A percentile compares a stretch with the other conserved stretches of the same genome.
These are phyloP conservation scores for Ciconia stormi DNA, from an alignment of 2,113 vertebrate species.

Conservation along the genomic window DNA sequence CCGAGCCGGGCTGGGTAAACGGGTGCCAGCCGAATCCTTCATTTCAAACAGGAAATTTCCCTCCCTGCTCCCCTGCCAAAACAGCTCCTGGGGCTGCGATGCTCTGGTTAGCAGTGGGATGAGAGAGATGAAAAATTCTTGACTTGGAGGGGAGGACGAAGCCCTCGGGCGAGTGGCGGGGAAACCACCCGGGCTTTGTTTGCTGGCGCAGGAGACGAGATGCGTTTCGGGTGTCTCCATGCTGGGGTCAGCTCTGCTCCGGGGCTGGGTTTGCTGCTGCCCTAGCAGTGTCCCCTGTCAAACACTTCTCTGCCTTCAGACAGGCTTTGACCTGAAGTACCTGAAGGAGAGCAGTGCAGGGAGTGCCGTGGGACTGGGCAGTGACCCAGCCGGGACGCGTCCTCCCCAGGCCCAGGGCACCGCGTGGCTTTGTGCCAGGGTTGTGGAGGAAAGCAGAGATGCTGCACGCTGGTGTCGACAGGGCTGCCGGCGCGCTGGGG, in stretches of 20 bases:
- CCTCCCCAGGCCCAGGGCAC: neutral
- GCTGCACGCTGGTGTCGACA: neutral
- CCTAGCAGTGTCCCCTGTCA: neutral
- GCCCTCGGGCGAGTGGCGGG: no score
- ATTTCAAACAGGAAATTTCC: neutral
- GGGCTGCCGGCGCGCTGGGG: rapidly evolving
- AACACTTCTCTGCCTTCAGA: neutral
- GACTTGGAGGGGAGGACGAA: neutral
- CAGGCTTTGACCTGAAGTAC: neutral
- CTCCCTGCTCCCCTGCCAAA: neutral
- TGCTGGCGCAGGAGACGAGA: neutral
- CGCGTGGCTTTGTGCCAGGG: neutral
- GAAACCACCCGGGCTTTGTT: neutral
- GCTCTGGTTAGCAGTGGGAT: neutral
- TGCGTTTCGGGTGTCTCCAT: rapidly evolving
- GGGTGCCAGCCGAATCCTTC: neutral
- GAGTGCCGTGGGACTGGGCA: neutral
- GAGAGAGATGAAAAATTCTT: neutral
- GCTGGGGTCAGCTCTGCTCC: neutral
- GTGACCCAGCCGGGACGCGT: rapidly evolving
- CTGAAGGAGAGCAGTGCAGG: neutral
- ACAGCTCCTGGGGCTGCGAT: neutral
- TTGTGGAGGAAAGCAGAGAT: neutral
- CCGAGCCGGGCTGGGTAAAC: neutral
- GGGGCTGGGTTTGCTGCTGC: neutral